Base-by-base conservation (phyloP, 2,888 invertebrate genomes). In the Phengaris alcon region DNA sequence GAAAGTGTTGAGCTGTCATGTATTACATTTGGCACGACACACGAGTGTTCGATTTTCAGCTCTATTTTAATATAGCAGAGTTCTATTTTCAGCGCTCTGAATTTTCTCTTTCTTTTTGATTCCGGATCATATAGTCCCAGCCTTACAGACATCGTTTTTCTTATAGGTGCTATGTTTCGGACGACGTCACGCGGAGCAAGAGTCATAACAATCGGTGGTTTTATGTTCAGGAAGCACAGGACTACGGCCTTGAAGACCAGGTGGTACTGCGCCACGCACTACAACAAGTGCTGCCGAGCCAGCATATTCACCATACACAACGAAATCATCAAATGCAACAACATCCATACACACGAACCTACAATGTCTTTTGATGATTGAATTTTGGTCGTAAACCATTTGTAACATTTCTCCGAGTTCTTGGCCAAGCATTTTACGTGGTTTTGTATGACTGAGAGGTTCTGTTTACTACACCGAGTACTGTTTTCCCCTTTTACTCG, bases 211-310 rank as follows among this genome's bases (percentile, higher is more conserved):
- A 73, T 79, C 10, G 76, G 68, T 72, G 82, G 81, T 0, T 82
- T 80, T 72, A 82, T 77, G 6, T 84, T 81, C 74, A 80, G 76
- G 68, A 70, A 74, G 3, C 78, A 82, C 46, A 22, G 59, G 0
- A 46, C 72, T 2, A 54, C 15, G 6, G 77, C 79, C 1, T 12
- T 22, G 0, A 82, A 74, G 48, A 70, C 70, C 6, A 70, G 76
- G 10, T 84, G 85, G 84, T 76, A 79, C 10, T 84, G 84, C 64
- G 82, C 83, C 2, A 82, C 82, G 0, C 82, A 84, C 70, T 78
- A 81, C 73, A 76, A 77, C 10, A 75, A 75, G 6, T 81, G 82
- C 0, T 84, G 84, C 76, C 75, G 75, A 6, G 83, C 82, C 0
- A n/a, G 70, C 7, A 59, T 82, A 35, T 75, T 77, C 52, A 82